Base-by-base conservation (phyloP, 2,797 vertebrate genomes). In the Crenuchus spilurus region DNA sequence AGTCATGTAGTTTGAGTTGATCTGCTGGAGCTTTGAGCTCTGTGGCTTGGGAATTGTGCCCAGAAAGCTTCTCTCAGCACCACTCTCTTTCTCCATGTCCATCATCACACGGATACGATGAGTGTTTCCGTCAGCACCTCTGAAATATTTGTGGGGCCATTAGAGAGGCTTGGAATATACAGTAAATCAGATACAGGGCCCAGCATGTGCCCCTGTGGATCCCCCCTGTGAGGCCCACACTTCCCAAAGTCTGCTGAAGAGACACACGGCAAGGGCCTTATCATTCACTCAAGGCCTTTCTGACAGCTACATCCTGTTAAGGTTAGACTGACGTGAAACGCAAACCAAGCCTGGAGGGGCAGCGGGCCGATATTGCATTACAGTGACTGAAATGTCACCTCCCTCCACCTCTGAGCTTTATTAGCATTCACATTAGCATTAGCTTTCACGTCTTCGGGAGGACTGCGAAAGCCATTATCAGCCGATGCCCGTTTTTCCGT, bases 261-360 rank as follows among this genome's bases (percentile, higher is more conserved):
- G 63, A 76, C 51, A 75, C 68, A 51, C 64, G 24, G 10, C 52
- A 11, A 58, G 78, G 70, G 69, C 81, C 83, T 87, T 89, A 89
- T 89, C 87, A 66, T 55, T 60, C 4, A 84, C 86, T 84, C 86
- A 85, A 88, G 85, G 87, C 80, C 80, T 73, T 83, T 70, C 42
- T 85, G 90, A 90, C 79, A 83, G 84, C 88, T 77, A 77, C 80
- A 72, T 88, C 86, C 87, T 88, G 85, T 88, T 84, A 85, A 87
- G 26, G 85, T 82, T 86, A 83, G 76, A 87, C 85, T 84, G 86
- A 84, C 85, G 79, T 49, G 80, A 84, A 86, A 85, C 64, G 85
- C 84, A 88, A 91, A 89, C 84, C 31, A 78, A 88, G 81, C 77
- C 72, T 72, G 78, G 80, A 84, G 84, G 82, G 70, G 51, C 16